Conservation (phyloP, 2,888 invertebrate species). For the Melanophora roralis region DNA sequence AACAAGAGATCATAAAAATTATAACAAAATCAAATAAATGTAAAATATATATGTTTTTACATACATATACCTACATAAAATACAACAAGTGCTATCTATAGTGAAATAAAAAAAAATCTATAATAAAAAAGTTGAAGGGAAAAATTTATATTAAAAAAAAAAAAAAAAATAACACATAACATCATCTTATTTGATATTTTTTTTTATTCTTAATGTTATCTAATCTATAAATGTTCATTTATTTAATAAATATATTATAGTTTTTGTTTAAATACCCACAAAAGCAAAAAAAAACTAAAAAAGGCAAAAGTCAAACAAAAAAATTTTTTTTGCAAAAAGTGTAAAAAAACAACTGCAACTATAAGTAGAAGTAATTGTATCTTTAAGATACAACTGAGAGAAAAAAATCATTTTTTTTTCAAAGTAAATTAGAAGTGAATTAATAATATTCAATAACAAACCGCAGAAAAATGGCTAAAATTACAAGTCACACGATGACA, state of each 20-base stretch:
- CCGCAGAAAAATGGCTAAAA: slow-evolving; percentile 59
- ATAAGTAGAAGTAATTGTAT: not conserved
- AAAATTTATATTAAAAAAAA: slow-evolving; percentile 18
- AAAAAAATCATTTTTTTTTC: not conserved
- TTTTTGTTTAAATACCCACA: slow-evolving; percentile 25
- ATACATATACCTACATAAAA: too few relatives aligned
- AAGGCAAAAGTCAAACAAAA: slow-evolving; percentile 4
- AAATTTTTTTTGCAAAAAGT: slow-evolving; percentile 28
- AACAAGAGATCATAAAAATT: slow-evolving; percentile 17
- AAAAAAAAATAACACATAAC: slow-evolving; percentile 10
- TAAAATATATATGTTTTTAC: slow-evolving; percentile 21
- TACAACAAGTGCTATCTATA: slow-evolving; percentile 3
- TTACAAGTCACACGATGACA: slow-evolving; percentile 39
- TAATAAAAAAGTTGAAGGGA: slow-evolving; percentile 34
- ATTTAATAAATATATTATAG: slow-evolving; percentile 14
- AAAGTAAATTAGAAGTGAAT: slow-evolving; percentile 15
- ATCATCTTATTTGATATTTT: slow-evolving; percentile 18
- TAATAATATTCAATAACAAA: slow-evolving; percentile 38
- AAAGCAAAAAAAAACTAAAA: slow-evolving; percentile 22
- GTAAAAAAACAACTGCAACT: too few relatives aligned
- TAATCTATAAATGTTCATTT: slow-evolving; percentile 60
- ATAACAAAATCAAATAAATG: slow-evolving; percentile 29
- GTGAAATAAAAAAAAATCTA: not conserved
- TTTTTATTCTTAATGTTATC: slow-evolving; percentile 52
- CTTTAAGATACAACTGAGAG: slow-evolving; percentile 33